Conservation (phyloP, 2,888 invertebrate species). For the Octodonta nipae region DNA sequence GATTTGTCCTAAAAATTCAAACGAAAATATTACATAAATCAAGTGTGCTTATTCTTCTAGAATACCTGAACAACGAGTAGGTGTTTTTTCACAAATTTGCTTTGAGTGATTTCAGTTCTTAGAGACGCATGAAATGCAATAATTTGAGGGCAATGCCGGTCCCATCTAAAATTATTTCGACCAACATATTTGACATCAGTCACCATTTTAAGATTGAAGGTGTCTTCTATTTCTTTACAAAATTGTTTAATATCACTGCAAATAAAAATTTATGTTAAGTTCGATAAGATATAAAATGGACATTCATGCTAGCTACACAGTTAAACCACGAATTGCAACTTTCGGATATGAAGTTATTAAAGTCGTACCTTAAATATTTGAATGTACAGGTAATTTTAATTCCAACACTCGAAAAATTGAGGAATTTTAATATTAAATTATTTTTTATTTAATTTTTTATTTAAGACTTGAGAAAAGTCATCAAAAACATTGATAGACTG, state of each 20-base stretch:
- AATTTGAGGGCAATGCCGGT: constrained; percentile 40
- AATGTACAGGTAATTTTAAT: background rate
- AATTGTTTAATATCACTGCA: constrained; percentile 23
- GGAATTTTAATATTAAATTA: no score
- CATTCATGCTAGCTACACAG: no score
- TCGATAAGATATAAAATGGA: no score
- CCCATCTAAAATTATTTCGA: constrained; percentile 29
- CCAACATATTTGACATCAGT: constrained; percentile 18
- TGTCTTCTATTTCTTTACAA: constrained; percentile 20
- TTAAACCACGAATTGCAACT: no score
- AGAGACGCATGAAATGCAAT: constrained; percentile 42
- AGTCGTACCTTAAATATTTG: no score
- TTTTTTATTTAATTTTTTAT: no score
- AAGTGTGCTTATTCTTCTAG: background rate
- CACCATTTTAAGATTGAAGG: constrained; percentile 21
- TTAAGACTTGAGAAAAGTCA: no score
- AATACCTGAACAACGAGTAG: constrained; percentile 42
- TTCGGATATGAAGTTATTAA: no score
- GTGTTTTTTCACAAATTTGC: constrained; percentile 41
- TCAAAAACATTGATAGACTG: no score
- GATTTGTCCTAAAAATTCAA: constrained; percentile 64
- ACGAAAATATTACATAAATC: constrained; percentile 3
- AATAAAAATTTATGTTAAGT: no score
- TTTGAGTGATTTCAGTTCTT: constrained; percentile 42
- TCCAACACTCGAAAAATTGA: no score